Base-by-base conservation (phyloP, 2,113 vertebrate genomes). In the Tachuris rubrigastra region DNA sequence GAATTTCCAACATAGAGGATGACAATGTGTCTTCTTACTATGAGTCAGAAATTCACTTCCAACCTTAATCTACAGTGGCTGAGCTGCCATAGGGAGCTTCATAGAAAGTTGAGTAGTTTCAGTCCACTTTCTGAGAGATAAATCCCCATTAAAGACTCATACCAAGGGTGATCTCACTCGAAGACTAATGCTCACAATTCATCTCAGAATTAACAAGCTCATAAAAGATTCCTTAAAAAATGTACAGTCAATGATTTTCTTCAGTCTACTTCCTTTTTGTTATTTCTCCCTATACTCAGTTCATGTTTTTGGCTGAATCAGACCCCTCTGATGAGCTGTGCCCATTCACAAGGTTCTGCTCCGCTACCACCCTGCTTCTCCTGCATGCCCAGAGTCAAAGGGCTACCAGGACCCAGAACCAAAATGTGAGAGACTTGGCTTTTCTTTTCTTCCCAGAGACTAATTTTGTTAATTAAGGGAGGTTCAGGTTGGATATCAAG, bases 301-400 rank as follows among this genome's bases (percentile, higher is more conserved):
- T 96, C 87, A 41, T 67, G 87, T 7, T 93, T 96, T 93, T 68
- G 69, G 39, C 85, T 87, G 80, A 89, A 78, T 94, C 91, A 94
- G 89, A 71, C 59, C 41, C 23, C 80, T 77, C 58, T 37, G 58
- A 35, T 39, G 35, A 79, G 85, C 21, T 27, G 35, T 83, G 53
- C 47, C 52, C 44, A 18, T 31, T 42, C 18, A 58, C 18, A 28
- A 52, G 39, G 53, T 58, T 83, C 27, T 28, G 44, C 75, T 58
- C 50, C 0, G 1, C 63, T 60, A 44, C 53, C 67, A 72, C 35
- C n/a, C 65, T 62, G 44, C 49, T 24, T 41, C 63, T 89, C 39
- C 39, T 59, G 20, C 0, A 6, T 6, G 2, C 58, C 31, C 79
- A 15, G 19, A n/a, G 20, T 10, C 44, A 66, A 49, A 83, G 53